Conservation (phyloP, 2,888 invertebrate genomes). For the Acleris emargana region DNA sequence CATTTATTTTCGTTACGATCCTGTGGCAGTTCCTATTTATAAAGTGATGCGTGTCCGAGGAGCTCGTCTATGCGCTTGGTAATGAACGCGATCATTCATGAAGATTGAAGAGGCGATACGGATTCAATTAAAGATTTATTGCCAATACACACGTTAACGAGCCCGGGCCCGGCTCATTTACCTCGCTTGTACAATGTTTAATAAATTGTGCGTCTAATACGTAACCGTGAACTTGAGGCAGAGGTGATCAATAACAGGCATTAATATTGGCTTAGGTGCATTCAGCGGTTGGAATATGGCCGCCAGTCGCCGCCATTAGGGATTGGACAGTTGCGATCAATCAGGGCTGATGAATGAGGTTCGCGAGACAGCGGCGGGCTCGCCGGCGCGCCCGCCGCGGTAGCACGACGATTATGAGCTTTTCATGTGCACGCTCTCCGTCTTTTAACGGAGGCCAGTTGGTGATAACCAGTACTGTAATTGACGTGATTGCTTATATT, state of each 20-base stretch:
- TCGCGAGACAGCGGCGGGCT: slow-evolving; percentile 54
- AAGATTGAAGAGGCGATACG: slow-evolving; percentile 61
- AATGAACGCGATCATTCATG: slow-evolving; percentile 52
- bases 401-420: slow-evolving; percentile 36
- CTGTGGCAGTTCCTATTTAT: slow-evolving; percentile 28
- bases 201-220: slow-evolving; percentile 73
- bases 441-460: not conserved
- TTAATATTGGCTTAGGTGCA: slow-evolving; percentile 77
- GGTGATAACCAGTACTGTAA: not conserved
- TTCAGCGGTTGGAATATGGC: slow-evolving; percentile 70
- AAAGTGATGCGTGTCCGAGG: slow-evolving; percentile 13
- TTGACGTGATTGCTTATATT: no score
- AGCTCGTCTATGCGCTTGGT: slow-evolving; percentile 45
- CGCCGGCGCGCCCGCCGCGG: slow-evolving; percentile 33
- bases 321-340: slow-evolving; percentile 83
- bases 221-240: slow-evolving; percentile 73
- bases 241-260: slow-evolving; percentile 74
- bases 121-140: slow-evolving; percentile 74
- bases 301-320: slow-evolving; percentile 77
- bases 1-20: slow-evolving; percentile 31
- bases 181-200: slow-evolving; percentile 60
- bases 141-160: slow-evolving; percentile 53
- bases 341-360: slow-evolving; percentile 79
- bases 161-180: slow-evolving; percentile 57
- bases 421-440: slow-evolving; percentile 26